Percentiles rank a stretch among this genome's conserved stretches.
Evolutionary conservation across 2,113 vertebrate genomes (phyloP).

Genomic region (Glareola pratincola): DNA sequence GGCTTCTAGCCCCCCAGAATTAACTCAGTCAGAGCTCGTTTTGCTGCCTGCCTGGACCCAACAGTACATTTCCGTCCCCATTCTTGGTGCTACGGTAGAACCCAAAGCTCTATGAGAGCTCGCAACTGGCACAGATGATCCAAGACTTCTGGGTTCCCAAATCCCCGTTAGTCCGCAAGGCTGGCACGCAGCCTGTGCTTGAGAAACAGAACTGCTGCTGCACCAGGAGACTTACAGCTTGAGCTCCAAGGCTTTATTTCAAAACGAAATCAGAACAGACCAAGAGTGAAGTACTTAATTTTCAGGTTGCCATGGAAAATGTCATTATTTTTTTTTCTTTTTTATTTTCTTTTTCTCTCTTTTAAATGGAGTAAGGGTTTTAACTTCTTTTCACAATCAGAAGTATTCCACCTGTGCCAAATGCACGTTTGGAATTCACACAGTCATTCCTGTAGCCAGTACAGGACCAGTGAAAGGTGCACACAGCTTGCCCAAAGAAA

Average conservation of each 20-base stretch:
- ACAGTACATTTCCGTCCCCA: not conserved
- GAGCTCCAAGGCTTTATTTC: not conserved
- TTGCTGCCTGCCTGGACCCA: not conserved
- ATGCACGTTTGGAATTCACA: not conserved
- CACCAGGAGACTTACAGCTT: not conserved
- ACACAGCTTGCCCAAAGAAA: not conserved
- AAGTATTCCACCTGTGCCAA: not conserved
- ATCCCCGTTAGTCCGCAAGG: not conserved
- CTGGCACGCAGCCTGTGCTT: not conserved
- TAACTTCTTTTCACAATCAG: not conserved
- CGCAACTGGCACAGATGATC: not conserved
- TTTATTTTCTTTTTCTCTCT: fast-evolving
- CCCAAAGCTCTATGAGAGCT: not conserved
- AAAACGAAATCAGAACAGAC: not conserved
- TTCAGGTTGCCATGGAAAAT: not conserved
- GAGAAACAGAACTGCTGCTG: not conserved
- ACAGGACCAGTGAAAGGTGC: not conserved
- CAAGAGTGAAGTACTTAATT: not conserved
- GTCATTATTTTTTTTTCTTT: not conserved
- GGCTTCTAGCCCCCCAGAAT: not conserved
- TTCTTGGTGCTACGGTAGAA: not conserved
- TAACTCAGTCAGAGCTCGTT: not conserved
- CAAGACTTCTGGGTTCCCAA: not conserved
- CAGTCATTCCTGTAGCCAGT: not conserved
- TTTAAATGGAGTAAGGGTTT: not conserved